Base-by-base conservation (phyloP, 2,113 vertebrate genomes). In the Sturnus vulgaris region DNA sequence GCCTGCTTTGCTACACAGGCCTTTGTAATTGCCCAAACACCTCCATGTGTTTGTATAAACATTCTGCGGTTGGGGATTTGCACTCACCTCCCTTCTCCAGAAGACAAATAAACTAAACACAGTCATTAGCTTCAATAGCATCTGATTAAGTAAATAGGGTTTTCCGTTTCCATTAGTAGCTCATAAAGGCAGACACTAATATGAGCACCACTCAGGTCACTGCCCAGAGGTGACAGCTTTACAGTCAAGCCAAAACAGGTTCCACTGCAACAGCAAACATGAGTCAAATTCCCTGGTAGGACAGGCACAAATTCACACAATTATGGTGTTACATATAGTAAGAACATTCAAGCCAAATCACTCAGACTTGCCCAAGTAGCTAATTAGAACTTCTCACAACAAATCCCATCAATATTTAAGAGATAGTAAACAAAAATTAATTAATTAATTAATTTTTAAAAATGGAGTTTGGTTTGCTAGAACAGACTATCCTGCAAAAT, bases 361-460 rank as follows among this genome's bases (percentile, higher is more conserved):
- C 37, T 92, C 7, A 5, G 46, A 64, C 39, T 79, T 87, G 65
- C 66, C 59, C 82, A 94, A 70, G 63, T 73, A 95, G 73, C 92
- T 82, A 66, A 94, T 72, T 66, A 82, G 78, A 91, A 82, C 65
- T 76, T 96, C 77, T 85, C 55, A n/a, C 56, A 88, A 88, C n/a
- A 88, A 91, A 96, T 39, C 4, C 30, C 69, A 93, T 57, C 83
- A 66, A 86, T n/a, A 66, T 72, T 94, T 70, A 83, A 80, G 73
- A 85, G 40, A 96, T 75, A 69, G 5, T 42, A 18, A 8, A 95
- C 94, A 64, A 77, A 84, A 90, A 42, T 16, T 8, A 37, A 37
- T 37, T 37, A 37, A 37, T 37, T 37, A 37, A 37, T 37, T 37
- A 37, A 37, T 37, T 37, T 37, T 37, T 37, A 37, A 37, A 37